These are phyloP conservation scores for Caenorhabditis parvicauda DNA, from an alignment of 2,888 invertebrate species.

Conservation along the genomic window DNA sequence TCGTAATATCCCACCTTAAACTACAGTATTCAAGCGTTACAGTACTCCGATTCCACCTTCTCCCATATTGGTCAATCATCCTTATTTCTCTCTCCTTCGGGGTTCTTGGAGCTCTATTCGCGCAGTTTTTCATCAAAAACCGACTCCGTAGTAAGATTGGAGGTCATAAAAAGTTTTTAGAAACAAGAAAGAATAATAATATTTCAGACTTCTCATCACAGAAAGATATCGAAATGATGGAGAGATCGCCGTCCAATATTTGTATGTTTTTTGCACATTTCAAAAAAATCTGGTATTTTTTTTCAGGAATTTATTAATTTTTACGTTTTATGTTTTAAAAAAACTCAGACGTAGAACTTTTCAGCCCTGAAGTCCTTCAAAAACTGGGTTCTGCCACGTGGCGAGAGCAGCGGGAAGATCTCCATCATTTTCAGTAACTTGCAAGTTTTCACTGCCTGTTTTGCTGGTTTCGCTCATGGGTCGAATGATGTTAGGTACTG, in stretches of 20 bases:
- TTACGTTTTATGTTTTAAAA: too few relatives aligned
- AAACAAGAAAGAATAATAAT: too few relatives aligned
- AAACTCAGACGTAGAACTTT: too few relatives aligned
- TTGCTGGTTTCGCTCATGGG: conserved; percentile 93
- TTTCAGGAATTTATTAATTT: too few relatives aligned
- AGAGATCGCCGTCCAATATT: too few relatives aligned
- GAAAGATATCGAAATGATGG: too few relatives aligned
- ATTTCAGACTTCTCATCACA: too few relatives aligned
- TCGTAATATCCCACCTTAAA: conserved; percentile 14
- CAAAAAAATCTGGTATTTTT: too few relatives aligned
- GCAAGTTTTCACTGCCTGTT: conserved; percentile 91
- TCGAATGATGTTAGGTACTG: conserved; percentile 98
- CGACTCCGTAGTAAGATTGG: conserved; percentile 40
- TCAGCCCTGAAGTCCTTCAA: conserved; percentile 19
- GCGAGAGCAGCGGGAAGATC: conserved; percentile 37
- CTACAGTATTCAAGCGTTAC: conserved; percentile 48
- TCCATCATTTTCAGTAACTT: conserved; percentile 79
- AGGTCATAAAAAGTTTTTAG: too few relatives aligned
- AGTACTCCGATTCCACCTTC: conserved; percentile 85
- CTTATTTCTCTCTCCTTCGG: conserved; percentile 73
- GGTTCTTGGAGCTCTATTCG: conserved; percentile 65
- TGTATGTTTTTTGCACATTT: too few relatives aligned
- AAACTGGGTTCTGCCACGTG: conserved; percentile 47
- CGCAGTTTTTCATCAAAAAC: conserved; percentile 51
- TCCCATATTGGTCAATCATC: conserved; percentile 73